Base-by-base conservation (phyloP, 2,113 vertebrate genomes). In the Heterotilapia buettikoferi region DNA sequence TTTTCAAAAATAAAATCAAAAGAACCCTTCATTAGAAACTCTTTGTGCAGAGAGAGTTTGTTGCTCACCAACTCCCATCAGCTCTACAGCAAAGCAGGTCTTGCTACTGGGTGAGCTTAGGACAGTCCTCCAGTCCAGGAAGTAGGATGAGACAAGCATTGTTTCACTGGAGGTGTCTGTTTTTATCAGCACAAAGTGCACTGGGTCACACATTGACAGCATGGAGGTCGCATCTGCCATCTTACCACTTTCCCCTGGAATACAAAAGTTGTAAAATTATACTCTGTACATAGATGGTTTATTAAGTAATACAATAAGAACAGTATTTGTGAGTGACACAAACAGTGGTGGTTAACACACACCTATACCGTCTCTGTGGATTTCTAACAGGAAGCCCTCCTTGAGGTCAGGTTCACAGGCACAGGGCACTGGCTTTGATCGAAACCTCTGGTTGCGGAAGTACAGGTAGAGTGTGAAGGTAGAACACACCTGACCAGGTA, bases 361-460 rank as follows among this genome's bases (percentile, higher is more conserved):
- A 98, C 98, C 98, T 88, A 95, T 90, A 45, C 91, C 96, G 71
- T 98, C 98, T 95, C 94, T 97, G 94, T 98, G 97, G 80, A 99
- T 93, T 95, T 99, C 98, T 91, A 99, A 95, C 63, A 99, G 95
- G 96, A 99, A 99, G 2, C 98, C 97, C 90, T 99, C 99, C 88
- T 95, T 97, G 88, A 99, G 97, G 94, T 98, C 98, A 21, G 99
- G 99, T 82, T 99, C 98, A 90, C 98, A 99, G 88, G 98, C 97
- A 93, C 98, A 99, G 1, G 98, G 97, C 6, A 98, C 97, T 4
- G 98, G 98, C 89, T 99, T 98, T 40, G 98, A 98, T 85, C 96
- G 97, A 95, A 99, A 99, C 86, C 99, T 98, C 90, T 99, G 99
- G 89, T 98, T 98, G 91, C 98, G 97, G 92, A 98, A 99, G 94